Evolutionary conservation across 1,140 invertebrate species (phyloP).

Genomic region (Pseudobourletiella spinata): DNA sequence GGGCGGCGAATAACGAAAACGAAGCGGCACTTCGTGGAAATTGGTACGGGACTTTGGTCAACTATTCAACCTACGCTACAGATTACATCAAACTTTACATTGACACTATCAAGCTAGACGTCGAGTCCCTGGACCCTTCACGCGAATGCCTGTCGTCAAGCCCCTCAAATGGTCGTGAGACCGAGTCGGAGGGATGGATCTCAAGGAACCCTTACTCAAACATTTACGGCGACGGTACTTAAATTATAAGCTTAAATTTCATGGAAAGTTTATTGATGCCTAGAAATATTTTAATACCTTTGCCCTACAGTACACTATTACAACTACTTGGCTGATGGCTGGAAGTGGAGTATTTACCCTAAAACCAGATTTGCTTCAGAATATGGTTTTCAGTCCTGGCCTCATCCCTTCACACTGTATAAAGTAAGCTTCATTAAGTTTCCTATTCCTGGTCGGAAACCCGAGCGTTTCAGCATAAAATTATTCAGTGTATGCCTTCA

Average conservation of each 20-base stretch:
- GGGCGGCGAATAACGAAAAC: constrained; percentile 97
- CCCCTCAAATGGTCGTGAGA: constrained; percentile 79
- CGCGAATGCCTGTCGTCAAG: constrained; percentile 74
- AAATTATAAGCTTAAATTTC: background rate
- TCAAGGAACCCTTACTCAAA: constrained; percentile 64
- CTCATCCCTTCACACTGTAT: constrained; percentile 44
- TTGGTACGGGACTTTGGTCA: constrained; percentile 54
- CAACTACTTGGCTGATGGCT: constrained; percentile 72
- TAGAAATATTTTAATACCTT: constrained; percentile 11
- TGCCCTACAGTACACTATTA: constrained; percentile 69
- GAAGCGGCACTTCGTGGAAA: constrained; percentile 76
- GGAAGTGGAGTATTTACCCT: constrained; percentile 67
- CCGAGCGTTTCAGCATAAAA: too few species aligned
- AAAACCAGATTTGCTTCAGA: constrained; percentile 82
- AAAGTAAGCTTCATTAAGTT: background rate
- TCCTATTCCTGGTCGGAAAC: too few species aligned
- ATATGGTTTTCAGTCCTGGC: constrained; percentile 90
- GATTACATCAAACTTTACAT: constrained; percentile 86
- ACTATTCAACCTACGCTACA: constrained; percentile 53
- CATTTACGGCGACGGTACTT: constrained; percentile 76
- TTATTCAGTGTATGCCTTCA: too few species aligned
- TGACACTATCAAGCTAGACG: constrained; percentile 59
- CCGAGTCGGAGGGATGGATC: constrained; percentile 64
- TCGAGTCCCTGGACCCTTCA: constrained; percentile 52
- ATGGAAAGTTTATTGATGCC: constrained; percentile 6